These are phyloP conservation scores for Siphonodentalium dalli DNA, from an alignment of 2,888 invertebrate genomes.

Conservation along the genomic window DNA sequence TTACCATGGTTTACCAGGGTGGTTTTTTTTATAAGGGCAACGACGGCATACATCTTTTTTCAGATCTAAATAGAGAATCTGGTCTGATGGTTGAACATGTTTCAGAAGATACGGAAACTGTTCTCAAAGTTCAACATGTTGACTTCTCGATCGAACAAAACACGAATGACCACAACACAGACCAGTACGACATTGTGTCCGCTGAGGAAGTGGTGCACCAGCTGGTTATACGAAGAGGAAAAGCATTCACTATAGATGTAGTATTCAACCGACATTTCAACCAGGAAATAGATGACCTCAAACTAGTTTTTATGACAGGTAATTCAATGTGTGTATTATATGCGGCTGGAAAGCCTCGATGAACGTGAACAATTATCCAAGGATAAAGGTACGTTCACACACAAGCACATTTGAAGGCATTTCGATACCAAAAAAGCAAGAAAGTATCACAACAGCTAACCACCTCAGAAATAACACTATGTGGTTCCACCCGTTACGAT, in stretches of 20 bases:
- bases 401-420: too few relatives aligned
- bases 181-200: conserved; percentile 70
- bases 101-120: too few relatives aligned
- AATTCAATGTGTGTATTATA: neutral
- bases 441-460: too few relatives aligned
- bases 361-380: conserved; percentile 23
- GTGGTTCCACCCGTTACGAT: too few relatives aligned
- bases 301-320: conserved; percentile 76
- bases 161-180: conserved; percentile 75
- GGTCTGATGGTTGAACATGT: too few relatives aligned
- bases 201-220: conserved; percentile 67
- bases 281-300: conserved; percentile 78
- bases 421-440: too few relatives aligned
- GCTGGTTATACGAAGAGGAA: conserved; percentile 77
- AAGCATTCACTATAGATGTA: conserved; percentile 75
- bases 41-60: too few relatives aligned
- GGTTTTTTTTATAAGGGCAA: too few relatives aligned
- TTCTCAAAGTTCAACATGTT: conserved; percentile 66
- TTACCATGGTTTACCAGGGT: too few relatives aligned
- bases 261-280: conserved; percentile 79
- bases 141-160: conserved; percentile 77
- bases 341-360: conserved; percentile 2
- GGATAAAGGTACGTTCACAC: too few relatives aligned
- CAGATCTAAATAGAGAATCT: too few relatives aligned
- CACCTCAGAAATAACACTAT: too few relatives aligned